Conservation (phyloP, 1,140 invertebrate species). For the Anthonomus grandis region DNA sequence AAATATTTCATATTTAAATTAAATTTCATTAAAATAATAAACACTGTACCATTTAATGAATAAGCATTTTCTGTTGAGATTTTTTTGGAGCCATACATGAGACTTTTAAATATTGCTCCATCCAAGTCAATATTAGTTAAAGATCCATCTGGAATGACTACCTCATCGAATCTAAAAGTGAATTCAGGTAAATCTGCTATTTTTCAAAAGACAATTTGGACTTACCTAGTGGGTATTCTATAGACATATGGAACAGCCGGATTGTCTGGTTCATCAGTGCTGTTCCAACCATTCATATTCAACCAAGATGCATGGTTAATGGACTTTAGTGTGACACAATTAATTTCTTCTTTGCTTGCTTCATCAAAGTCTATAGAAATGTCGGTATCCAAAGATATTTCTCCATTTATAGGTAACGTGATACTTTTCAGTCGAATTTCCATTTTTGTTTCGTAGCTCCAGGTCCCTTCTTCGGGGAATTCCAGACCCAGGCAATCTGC, state of each 20-base stretch:
- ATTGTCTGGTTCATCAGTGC: slow-evolving; percentile 8
- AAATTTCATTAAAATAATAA: too few relatives aligned
- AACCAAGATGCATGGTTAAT: neutral
- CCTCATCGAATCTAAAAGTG: too few relatives aligned
- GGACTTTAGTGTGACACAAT: slow-evolving; percentile 3
- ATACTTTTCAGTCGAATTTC: neutral
- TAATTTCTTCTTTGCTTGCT: neutral
- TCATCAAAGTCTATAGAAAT: slow-evolving; percentile 5
- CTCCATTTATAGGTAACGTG: neutral
- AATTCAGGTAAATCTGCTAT: too few relatives aligned
- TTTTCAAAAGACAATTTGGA: neutral
- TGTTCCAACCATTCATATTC: neutral
- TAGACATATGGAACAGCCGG: slow-evolving; percentile 10
- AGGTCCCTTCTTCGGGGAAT: neutral
- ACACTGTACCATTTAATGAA: too few relatives aligned
- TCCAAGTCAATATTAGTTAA: too few relatives aligned
- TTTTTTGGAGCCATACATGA: too few relatives aligned
- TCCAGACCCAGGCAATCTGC: neutral
- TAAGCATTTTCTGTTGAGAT: too few relatives aligned
- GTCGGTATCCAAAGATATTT: neutral
- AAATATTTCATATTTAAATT: too few relatives aligned
- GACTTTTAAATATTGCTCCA: too few relatives aligned
- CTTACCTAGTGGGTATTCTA: slow-evolving; percentile 3
- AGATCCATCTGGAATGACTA: too few relatives aligned
- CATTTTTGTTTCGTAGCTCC: neutral